Base-by-base conservation (phyloP, 2,113 vertebrate genomes). In the Aramus guarauna region DNA sequence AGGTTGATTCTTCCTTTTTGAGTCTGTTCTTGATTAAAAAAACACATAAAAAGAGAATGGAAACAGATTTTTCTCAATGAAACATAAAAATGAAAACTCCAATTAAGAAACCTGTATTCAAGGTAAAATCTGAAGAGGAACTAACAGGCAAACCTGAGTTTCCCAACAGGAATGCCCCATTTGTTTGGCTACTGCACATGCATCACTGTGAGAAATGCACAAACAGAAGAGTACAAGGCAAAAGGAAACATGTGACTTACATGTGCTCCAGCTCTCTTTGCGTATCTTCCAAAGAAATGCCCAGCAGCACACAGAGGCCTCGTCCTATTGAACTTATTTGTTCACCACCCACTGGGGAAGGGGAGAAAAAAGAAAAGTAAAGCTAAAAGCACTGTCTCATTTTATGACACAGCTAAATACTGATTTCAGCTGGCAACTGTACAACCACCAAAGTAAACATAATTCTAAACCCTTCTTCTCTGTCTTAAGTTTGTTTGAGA, bases 211-310 rank as follows among this genome's bases (percentile, higher is more conserved):
- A 92, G 23, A 63, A 94, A 80, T 1, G 1, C n/a, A 66, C 7
- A 72, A 50, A 68, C 2, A 32, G 53, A 90, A 67, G 41, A 85
- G 5, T 48, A 37, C 12, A 82, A 78, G 50, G 29, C 34, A 90
- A 59, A 94, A 94, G 9, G 37, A 67, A 92, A 29, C 3, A 32
- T 1, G 2, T 52, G 77, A 98, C 99, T 99, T 98, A 99, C 99
- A 99, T 99, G 98, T 99, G 99, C 47, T 99, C 99, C 47, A 98
- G 97, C 90, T 99, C 99, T 96, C 98, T 99, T 66, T 99, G 99
- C 0, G 99, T 99, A 93, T 99, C 99, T 89, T 99, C 99, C 92
- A 98, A 94, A 68, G 99, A 99, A 93, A 99, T 98, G 8, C 99
- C 99, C 94, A 99, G 96, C 90, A 99, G 97, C 12, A 99, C 99